Evolutionary conservation across 2,797 vertebrate species (phyloP), one percentile per base, ranked within the genome.

Genomic region (Poecilia picta): DNA sequence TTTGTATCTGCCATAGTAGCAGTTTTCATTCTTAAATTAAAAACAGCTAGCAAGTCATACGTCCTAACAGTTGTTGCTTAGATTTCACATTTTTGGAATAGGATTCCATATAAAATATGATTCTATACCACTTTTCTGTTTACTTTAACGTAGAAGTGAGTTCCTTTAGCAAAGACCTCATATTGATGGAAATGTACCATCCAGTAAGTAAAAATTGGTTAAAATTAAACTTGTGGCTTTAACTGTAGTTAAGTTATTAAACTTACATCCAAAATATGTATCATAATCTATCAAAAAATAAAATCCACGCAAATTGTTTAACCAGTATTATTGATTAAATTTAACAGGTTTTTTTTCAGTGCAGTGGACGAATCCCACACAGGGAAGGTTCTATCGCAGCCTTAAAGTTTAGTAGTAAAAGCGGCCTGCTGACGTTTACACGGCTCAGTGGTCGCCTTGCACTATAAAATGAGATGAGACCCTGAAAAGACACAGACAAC

Each of bases 401-500:
- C 23, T 79, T 18, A 45, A 28, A 10, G 71, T 73, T 64, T 55
- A n/a, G 25, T 36, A 39, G 76, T 77, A 36, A 72, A 1, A 46
- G 46, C 15, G 11, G 81, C 78, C 76, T 83, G 73, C 78, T 84
- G 83, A 77, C 85, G 86, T 90, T 89, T 93, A 84, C 87, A 86
- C 76, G 85, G 89, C 83, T 76, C 83, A 86, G 87, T 85, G 84
- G 78, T 66, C 51, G 80, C 78, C 78, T 83, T 81, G 83, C 83
- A 51, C 87, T 82, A 90, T 90, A 88, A 75, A 92, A 92, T 85
- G 83, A 91, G 81, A 92, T 83, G 89, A 83, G 89, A 90, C 33
- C 85, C 74, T 51, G 88, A 83, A 92, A 92, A 89, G 88, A 92
- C 92, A 90, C 88, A 89, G 92, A 93, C 94, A 94, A 94, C 93